phyloP scores from a whole-genome alignment of 2,888 invertebrate species.

The Globia sparganii region DNA sequence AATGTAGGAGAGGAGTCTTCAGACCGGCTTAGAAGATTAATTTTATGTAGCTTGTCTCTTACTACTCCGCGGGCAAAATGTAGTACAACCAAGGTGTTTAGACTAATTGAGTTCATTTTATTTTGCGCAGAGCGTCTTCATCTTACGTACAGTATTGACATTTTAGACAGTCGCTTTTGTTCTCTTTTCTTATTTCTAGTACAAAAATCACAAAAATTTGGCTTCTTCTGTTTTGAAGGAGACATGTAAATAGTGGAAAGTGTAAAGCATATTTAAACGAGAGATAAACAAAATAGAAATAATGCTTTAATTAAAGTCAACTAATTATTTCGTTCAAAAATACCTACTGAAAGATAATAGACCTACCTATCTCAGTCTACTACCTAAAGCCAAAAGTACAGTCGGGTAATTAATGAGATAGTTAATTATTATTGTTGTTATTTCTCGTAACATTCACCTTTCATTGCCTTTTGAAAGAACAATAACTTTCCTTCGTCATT shows the following conservation, averaged over 20 bases:
- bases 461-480: slow-evolving; percentile 1
- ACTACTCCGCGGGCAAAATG: neutral
- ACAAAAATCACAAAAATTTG: neutral
- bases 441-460: neutral
- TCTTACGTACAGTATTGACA: neutral
- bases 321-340: neutral
- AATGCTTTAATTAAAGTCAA: neutral
- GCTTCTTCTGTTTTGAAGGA: neutral
- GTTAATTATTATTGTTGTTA: slow-evolving; percentile 20
- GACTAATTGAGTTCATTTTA: slow-evolving; percentile 20
- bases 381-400: neutral
- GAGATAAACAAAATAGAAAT: neutral
- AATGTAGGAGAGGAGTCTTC: slow-evolving; percentile 25
- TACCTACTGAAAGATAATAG: neutral
- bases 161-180: neutral
- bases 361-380: neutral
- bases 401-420: slow-evolving; percentile 2
- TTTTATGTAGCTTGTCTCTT: slow-evolving; percentile 20
- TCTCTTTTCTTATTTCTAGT: neutral
- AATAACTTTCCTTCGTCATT: slow-evolving; percentile 5
- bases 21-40: slow-evolving; percentile 20
- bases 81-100: slow-evolving; percentile 10
- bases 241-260: neutral
- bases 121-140: neutral
- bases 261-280: neutral